Evolutionary conservation across 2,113 vertebrate genomes (phyloP), one percentile per base, ranked within the genome.

Genomic region (Azemiops feae): DNA sequence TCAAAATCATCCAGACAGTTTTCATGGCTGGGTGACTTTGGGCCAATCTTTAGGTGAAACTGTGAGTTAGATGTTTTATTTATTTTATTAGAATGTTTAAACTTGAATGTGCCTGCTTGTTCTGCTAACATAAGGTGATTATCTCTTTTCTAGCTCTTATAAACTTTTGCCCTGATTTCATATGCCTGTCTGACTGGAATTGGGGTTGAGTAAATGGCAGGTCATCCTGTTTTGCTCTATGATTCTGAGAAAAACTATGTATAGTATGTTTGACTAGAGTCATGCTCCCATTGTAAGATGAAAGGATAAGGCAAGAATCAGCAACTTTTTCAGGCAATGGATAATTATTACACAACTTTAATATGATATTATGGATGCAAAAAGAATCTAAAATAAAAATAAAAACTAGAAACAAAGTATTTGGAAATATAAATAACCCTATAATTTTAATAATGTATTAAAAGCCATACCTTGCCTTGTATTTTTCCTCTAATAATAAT

Each of bases 61-160:
- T 64, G 1, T 60, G 60, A 30, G 27, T 64, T 64, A 58, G 58
- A 27, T 60, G 58, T 64, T 55, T 64, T 64, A 12, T 30, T 64
- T 30, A 64, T 64, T 64, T 64, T 10, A 64, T 64, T 30, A 64
- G 30, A 55, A 30, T 27, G 27, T 30, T 64, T 64, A 30, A 64
- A 64, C 58, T 64, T 64, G 27, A 64, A 64, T 11, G 3, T 10
- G 0, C 27, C 60, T 64, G 25, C 10, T 30, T 64, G 11, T 64
- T n/a, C 25, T 30, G 10, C 27, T 64, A 64, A 64, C 11, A 55
- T 18, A 64, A 64, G 30, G 60, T 4, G 27, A 64, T 64, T 10
- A 12, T 30, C 91, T 90, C 94, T 89, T 96, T 87, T 64, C 93
- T 91, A 50, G 53, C n/a, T 95, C 30, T 92, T 1, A 30, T 64